Percentiles rank a stretch among this genome's conserved stretches.
These are phyloP conservation scores for Nebria salina DNA, from an alignment of 2,888 invertebrate species.

Conservation along the genomic window DNA sequence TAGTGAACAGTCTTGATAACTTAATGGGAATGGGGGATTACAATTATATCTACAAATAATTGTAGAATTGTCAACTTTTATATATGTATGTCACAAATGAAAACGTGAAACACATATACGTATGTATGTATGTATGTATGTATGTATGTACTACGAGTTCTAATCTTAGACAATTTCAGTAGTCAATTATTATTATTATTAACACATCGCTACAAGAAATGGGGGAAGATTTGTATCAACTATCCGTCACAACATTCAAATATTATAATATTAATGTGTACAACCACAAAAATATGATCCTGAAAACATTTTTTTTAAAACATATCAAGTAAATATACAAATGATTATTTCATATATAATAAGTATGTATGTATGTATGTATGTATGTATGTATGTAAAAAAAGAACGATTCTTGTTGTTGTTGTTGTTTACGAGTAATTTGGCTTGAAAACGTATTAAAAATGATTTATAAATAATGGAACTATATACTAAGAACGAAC, in stretches of 20 bases:
- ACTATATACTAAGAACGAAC: conserved; percentile 57
- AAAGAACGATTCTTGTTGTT: conserved; percentile 24
- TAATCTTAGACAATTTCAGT: background rate
- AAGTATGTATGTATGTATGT: background rate
- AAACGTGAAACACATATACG: background rate
- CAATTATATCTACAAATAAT: background rate
- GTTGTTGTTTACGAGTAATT: conserved; percentile 38
- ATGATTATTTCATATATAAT: conserved; percentile 7
- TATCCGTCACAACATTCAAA: conserved; percentile 45
- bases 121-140: too few relatives aligned
- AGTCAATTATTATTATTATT: background rate
- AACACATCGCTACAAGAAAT: conserved; percentile 29
- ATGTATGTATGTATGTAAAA: background rate
- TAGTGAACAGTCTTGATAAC: background rate
- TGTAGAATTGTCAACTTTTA: background rate
- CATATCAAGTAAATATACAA: conserved; percentile 2
- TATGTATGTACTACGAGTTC: background rate
- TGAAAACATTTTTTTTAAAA: conserved; percentile 9
- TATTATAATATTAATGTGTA: conserved; percentile 43
- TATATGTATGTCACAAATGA: background rate
- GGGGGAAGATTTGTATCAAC: conserved; percentile 39
- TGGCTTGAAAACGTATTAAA: conserved; percentile 47
- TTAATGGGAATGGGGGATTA: background rate
- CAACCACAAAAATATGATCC: conserved; percentile 43
- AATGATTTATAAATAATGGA: conserved; percentile 59